Evolutionary conservation across 2,113 vertebrate genomes (phyloP).

Genomic region (Echinops telfairi): DNA sequence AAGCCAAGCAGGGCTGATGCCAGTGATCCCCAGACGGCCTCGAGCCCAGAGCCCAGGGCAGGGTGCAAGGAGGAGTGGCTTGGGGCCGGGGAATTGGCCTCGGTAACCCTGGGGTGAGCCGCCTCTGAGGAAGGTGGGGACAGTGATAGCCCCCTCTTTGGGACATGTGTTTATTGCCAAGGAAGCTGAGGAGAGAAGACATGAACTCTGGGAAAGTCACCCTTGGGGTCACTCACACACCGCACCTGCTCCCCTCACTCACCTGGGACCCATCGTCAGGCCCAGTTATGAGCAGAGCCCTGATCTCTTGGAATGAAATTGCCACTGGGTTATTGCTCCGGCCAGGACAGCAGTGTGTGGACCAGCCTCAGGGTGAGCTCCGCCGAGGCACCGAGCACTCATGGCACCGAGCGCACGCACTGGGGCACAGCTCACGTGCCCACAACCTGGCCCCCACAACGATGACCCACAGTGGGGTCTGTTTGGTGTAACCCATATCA

Average conservation of each 20-base stretch:
- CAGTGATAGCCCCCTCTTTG: slow-evolving; percentile 39
- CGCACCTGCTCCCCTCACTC: slow-evolving; percentile 59
- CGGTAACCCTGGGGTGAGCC: slow-evolving; percentile 72
- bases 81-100: slow-evolving; percentile 83
- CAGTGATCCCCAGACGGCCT: neutral
- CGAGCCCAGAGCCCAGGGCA: neutral
- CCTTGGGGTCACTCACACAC: neutral
- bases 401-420: neutral
- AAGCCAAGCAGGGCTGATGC: slow-evolving; percentile 8
- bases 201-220: slow-evolving; percentile 1
- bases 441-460: neutral
- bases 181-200: slow-evolving; percentile 39
- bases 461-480: neutral
- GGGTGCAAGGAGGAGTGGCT: slow-evolving; percentile 72
- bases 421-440: neutral
- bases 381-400: neutral
- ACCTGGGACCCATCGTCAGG: slow-evolving; percentile 41
- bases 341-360: slow-evolving; percentile 4
- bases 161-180: slow-evolving; percentile 68
- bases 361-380: slow-evolving; percentile 10
- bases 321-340: slow-evolving; percentile 60
- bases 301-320: slow-evolving; percentile 69
- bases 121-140: slow-evolving; percentile 56
- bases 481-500: neutral
- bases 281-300: slow-evolving; percentile 61